A percentile compares a stretch with the other conserved stretches of the same genome.
Conservation (phyloP, 2,113 vertebrate genomes). For the Rattus rattus region DNA sequence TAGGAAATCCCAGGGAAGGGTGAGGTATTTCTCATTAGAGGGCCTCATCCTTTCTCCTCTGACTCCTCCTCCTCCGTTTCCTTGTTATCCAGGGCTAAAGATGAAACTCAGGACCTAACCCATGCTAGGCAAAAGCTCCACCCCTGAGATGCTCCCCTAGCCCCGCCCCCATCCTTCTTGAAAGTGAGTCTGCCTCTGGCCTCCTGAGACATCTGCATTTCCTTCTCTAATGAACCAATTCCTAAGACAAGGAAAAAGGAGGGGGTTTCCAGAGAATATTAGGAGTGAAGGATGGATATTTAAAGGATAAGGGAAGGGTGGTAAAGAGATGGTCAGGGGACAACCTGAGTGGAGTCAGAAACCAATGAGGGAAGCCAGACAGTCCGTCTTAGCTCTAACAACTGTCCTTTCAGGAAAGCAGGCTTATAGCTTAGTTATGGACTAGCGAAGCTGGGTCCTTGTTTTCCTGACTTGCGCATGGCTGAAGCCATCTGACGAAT, state of each 20-base stretch:
- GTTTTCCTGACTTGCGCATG: neutral
- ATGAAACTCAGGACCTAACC: neutral
- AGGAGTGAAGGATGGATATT: neutral
- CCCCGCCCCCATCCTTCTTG: neutral
- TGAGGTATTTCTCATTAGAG: neutral
- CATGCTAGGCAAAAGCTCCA: neutral
- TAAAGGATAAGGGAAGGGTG: neutral
- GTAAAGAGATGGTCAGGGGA: neutral
- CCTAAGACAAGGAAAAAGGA: neutral
- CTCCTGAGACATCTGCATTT: neutral
- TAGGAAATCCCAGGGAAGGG: neutral
- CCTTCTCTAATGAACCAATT: neutral
- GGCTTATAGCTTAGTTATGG: neutral
- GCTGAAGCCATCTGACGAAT: neutral
- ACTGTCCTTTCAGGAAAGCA: neutral
- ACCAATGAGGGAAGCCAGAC: neutral
- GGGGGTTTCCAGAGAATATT: neutral
- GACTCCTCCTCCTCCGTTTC: neutral
- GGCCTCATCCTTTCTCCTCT: too few species aligned
- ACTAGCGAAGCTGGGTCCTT: neutral
- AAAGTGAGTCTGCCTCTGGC: neutral
- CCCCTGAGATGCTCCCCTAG: neutral
- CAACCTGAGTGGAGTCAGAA: neutral
- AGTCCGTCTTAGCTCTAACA: neutral
- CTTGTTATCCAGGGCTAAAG: neutral